Evolutionary conservation across 1,140 invertebrate species (phyloP).

Genomic region (Galleria mellonella): DNA sequence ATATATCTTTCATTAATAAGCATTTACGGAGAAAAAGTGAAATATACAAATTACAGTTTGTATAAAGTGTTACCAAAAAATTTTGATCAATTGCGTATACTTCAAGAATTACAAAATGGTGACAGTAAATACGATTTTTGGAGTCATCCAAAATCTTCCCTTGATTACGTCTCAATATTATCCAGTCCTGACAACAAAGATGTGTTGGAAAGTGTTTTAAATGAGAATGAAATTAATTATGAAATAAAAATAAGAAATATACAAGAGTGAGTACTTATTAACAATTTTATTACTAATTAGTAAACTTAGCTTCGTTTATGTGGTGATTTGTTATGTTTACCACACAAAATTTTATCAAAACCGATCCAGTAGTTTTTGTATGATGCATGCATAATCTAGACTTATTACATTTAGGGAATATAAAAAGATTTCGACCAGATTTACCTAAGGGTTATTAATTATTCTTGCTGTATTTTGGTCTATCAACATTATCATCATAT

Average conservation of each 20-base stretch:
- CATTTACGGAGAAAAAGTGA: too few species aligned
- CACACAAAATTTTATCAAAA: too few species aligned
- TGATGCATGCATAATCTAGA: too few species aligned
- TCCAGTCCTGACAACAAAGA: constrained; percentile 37
- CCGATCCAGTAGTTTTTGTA: too few species aligned
- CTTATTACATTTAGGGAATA: too few species aligned
- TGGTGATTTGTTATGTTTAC: too few species aligned
- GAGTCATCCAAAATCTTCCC: constrained; percentile 22
- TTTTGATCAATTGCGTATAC: constrained; percentile 29
- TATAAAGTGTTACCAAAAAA: constrained; percentile 42
- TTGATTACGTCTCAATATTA: constrained; percentile 38
- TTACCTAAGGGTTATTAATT: too few species aligned
- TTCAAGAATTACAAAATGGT: constrained; percentile 29
- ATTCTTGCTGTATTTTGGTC: too few species aligned
- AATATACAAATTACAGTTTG: constrained; percentile 14
- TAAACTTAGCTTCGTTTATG: too few species aligned
- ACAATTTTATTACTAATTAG: not conserved
- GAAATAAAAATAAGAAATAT: constrained; percentile 38
- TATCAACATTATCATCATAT: too few species aligned
- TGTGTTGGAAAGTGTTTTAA: constrained; percentile 34
- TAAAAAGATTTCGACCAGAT: too few species aligned
- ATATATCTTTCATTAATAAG: too few species aligned
- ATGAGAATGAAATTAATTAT: constrained; percentile 30
- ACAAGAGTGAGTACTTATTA: constrained; percentile 51
- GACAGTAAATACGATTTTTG: constrained; percentile 54